Percentiles rank a stretch among this genome's conserved stretches.
These are phyloP conservation scores for Pherbina coryleti DNA, from an alignment of 2,888 invertebrate species.

Conservation along the genomic window DNA sequence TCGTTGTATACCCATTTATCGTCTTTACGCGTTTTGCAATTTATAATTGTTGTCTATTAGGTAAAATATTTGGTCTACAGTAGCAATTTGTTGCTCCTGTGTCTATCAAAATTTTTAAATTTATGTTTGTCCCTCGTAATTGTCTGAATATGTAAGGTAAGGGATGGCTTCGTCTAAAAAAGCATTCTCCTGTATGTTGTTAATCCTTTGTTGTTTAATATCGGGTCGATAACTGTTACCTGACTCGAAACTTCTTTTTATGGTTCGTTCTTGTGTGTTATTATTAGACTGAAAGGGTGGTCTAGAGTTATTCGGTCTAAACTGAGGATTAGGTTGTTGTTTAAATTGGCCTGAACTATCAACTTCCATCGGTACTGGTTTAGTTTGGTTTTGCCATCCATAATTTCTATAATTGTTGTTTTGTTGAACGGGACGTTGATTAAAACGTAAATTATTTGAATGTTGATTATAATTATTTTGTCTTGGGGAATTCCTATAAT, in stretches of 20 bases:
- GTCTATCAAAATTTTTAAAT: too few relatives aligned
- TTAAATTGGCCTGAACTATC: not conserved
- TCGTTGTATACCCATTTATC: constrained; percentile 14
- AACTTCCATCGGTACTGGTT: constrained; percentile 5
- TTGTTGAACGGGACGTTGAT: not conserved
- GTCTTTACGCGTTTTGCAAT: constrained; percentile 30
- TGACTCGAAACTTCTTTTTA: not conserved
- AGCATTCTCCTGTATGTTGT: constrained; percentile 26
- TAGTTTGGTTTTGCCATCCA: constrained; percentile 2
- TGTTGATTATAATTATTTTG: constrained; percentile 1
- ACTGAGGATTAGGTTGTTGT: not conserved
- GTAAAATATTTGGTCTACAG: constrained; percentile 25
- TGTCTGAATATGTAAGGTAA: too few relatives aligned
- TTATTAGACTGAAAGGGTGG: not conserved
- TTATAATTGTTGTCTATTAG: constrained; percentile 14
- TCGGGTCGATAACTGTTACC: constrained; percentile 20
- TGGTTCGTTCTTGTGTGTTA: not conserved
- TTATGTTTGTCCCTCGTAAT: too few relatives aligned
- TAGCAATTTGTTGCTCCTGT: constrained; percentile 35
- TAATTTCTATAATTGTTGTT: not conserved
- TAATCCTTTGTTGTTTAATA: constrained; percentile 23
- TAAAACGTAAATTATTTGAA: constrained; percentile 7
- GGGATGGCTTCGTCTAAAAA: too few relatives aligned
- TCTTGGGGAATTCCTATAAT: not conserved
- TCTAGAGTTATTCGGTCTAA: not conserved